Evolutionary conservation across 1,140 invertebrate species (phyloP).

Genomic region (Heliconius hewitsoni): DNA sequence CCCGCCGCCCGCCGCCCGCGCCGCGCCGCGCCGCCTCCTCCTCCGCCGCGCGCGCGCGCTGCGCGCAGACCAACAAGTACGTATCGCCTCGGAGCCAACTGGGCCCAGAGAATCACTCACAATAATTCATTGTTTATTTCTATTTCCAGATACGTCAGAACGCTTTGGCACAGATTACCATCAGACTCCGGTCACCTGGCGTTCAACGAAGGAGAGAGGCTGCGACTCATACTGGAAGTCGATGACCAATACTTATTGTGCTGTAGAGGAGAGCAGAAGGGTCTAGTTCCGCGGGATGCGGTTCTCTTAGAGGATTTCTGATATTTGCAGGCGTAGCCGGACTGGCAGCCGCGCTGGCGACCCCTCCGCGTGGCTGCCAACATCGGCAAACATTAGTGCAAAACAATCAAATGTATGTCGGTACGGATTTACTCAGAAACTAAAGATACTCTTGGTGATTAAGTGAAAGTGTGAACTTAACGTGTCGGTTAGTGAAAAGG

Average conservation of each 20-base stretch:
- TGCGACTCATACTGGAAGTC: slow-evolving; percentile 88
- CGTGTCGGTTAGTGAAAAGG: slow-evolving; percentile 24
- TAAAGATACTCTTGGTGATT: slow-evolving; percentile 11
- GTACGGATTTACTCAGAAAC: slow-evolving; percentile 4
- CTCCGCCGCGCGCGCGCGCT: slow-evolving; percentile 79
- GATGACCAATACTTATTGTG: slow-evolving; percentile 90
- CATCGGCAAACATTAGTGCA: slow-evolving; percentile 22
- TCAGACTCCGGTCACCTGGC: slow-evolving; percentile 90
- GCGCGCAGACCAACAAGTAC: slow-evolving; percentile 65
- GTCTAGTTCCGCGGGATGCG: slow-evolving; percentile 87
- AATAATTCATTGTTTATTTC: background rate
- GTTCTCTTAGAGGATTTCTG: slow-evolving; percentile 83
- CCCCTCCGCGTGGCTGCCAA: slow-evolving; percentile 54
- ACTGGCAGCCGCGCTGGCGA: slow-evolving; percentile 71
- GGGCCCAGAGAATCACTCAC: background rate
- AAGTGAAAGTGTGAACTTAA: slow-evolving; percentile 23
- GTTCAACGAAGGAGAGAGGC: slow-evolving; percentile 88
- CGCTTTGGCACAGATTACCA: slow-evolving; percentile 86
- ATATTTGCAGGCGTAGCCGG: slow-evolving; percentile 71
- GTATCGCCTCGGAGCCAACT: background rate
- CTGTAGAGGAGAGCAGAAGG: slow-evolving; percentile 88
- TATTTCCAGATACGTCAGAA: slow-evolving; percentile 86
- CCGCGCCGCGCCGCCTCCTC: slow-evolving; percentile 85
- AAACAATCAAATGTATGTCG: background rate
- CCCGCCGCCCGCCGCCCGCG: slow-evolving; percentile 79